Conservation (phyloP, 2,888 invertebrate species). For the Pristionchus arcanus region DNA sequence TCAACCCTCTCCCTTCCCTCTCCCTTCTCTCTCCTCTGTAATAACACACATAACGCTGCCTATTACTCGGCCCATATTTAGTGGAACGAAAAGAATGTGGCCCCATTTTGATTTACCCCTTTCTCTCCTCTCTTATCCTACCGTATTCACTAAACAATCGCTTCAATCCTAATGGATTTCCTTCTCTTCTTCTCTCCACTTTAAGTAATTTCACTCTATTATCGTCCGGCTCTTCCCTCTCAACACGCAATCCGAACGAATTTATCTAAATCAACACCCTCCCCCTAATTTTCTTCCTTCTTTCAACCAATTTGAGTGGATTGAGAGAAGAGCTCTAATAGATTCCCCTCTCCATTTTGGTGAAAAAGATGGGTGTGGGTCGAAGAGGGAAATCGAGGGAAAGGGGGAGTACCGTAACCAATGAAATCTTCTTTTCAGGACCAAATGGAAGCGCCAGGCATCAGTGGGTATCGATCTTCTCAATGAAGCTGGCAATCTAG, state of each 20-base stretch:
- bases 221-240: background rate
- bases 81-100: conserved; percentile 45
- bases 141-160: conserved; percentile 9
- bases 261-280: conserved; percentile 54
- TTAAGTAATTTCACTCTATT: conserved; percentile 49
- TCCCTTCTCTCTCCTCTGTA: conserved; percentile 34
- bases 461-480: conserved; percentile 96
- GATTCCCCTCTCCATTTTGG: conserved; percentile 34
- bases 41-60: conserved; percentile 47
- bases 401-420: background rate
- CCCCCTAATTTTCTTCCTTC: conserved; percentile 41
- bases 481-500: conserved; percentile 97
- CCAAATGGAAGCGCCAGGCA: conserved; percentile 99
- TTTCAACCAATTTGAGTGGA: conserved; percentile 48
- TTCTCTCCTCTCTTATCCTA: conserved; percentile 4
- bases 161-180: conserved; percentile 31
- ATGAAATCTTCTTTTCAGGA: conserved; percentile 83
- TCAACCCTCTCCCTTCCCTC: background rate
- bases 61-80: conserved; percentile 49
- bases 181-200: conserved; percentile 34
- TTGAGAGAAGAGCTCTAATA: conserved; percentile 35
- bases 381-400: background rate
- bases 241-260: conserved; percentile 48
- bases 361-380: background rate
- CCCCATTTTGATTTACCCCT: conserved; percentile 14